Evolutionary conservation across 2,888 invertebrate species (phyloP).

Genomic region (Cynaeus angustus): DNA sequence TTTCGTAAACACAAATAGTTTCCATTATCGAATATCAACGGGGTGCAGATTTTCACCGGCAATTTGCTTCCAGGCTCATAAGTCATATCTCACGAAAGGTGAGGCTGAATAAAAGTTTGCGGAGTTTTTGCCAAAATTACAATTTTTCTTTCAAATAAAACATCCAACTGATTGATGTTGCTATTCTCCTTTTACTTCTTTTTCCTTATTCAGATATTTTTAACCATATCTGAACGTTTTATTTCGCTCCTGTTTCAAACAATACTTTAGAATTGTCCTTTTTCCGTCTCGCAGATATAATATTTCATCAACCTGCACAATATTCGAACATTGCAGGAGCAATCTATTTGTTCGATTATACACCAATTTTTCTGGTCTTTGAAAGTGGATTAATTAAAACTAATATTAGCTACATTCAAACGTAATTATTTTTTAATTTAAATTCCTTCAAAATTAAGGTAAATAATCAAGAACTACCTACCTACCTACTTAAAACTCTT

Average conservation of each 20-base stretch:
- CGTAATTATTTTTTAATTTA: too few relatives aligned
- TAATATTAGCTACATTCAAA: too few relatives aligned
- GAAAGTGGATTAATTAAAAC: too few relatives aligned
- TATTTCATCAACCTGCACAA: constrained; percentile 16
- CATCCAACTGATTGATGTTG: constrained; percentile 38
- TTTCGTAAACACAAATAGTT: constrained; percentile 22
- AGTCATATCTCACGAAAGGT: background rate
- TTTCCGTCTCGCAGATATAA: constrained; percentile 13
- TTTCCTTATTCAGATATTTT: constrained; percentile 29
- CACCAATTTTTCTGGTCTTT: background rate
- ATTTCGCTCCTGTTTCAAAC: constrained; percentile 15
- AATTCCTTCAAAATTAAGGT: background rate
- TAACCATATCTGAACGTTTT: constrained; percentile 26
- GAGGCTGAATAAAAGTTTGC: constrained; percentile 15
- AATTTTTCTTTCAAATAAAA: constrained; percentile 35
- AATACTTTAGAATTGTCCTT: constrained; percentile 29
- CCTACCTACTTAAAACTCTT: too few relatives aligned
- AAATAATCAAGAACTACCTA: too few relatives aligned
- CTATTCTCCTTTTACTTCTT: constrained; percentile 30
- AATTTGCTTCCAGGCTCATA: background rate
- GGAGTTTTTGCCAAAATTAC: constrained; percentile 29
- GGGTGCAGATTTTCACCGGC: background rate
- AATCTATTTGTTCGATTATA: constrained; percentile 9
- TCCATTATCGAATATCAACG: constrained; percentile 19
- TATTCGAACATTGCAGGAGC: background rate